A percentile compares a stretch with the other conserved stretches of the same genome.
Evolutionary conservation across 2,113 vertebrate species (phyloP).

Genomic region (Macquaria australasica): DNA sequence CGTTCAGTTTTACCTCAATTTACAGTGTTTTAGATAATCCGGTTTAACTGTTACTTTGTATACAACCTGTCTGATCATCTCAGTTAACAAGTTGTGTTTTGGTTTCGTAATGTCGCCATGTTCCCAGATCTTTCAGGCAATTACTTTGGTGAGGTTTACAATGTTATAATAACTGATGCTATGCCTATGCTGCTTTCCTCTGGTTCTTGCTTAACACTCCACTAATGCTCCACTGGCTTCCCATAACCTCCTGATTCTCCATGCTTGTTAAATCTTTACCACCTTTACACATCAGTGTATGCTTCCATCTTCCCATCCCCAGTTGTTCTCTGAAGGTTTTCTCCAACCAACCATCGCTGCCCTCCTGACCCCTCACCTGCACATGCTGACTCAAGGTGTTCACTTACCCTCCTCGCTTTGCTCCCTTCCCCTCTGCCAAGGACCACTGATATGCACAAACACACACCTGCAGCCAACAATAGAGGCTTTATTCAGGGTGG

Average conservation of each 20-base stretch:
- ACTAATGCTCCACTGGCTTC: neutral
- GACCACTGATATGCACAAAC: slow-evolving; percentile 74
- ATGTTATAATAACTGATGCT: neutral
- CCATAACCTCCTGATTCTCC: neutral
- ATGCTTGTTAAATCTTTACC: neutral
- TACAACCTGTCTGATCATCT: neutral
- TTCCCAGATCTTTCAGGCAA: neutral
- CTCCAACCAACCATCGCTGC: slow-evolving; percentile 21
- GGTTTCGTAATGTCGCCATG: neutral
- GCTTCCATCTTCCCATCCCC: neutral
- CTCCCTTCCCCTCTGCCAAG: slow-evolving; percentile 73
- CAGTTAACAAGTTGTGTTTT: no score
- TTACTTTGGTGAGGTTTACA: neutral
- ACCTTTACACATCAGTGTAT: neutral
- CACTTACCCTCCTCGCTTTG: slow-evolving; percentile 64
- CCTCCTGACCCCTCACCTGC: slow-evolving; percentile 76
- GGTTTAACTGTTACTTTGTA: neutral
- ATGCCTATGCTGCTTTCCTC: no score
- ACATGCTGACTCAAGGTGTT: slow-evolving; percentile 78
- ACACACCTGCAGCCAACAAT: slow-evolving; percentile 76
- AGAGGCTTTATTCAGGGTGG: slow-evolving; percentile 68
- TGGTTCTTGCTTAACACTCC: neutral
- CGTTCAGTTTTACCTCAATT: neutral
- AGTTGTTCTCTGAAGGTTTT: slow-evolving; percentile 18
- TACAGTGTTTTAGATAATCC: neutral